Evolutionary conservation across 1,140 invertebrate species (phyloP), one percentile per base, ranked within the genome.

Genomic region (Cyphomyrmex costatus): DNA sequence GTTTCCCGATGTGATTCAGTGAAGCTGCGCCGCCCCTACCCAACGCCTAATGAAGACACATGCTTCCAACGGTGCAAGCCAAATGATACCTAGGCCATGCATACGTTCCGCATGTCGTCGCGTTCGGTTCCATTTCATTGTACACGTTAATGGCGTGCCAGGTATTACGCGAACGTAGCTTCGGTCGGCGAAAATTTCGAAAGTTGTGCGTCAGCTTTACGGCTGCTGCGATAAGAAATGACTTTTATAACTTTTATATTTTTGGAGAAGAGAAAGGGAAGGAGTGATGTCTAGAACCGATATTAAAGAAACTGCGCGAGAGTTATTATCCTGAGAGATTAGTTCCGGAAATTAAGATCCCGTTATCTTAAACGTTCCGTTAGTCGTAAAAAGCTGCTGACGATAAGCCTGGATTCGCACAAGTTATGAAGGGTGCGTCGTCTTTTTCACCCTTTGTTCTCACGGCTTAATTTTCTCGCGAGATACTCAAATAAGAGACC

Each of bases 11-110:
- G 92, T 90, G 92, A 93, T 93, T 94, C 92, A 93, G 89, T 93
- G 89, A 87, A 89, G 90, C 88, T 90, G 86, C 86, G 82, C 91
- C 88, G 87, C 92, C 88, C 88, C 85, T 91, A 88, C 83, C 85
- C 88, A 74, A 88, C 91, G 89, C 90, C 91, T 93, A 93, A 93
- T 93, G 92, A 93, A 93, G 92, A 93, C 92, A 93, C 92, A 93
- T 93, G 92, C 92, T 92, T 92, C 87, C 85, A 92, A 85, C 88
- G 87, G 86, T 79, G 91, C 90, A 90, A 92, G 91, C 92, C 92
- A 93, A 93, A 93, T 93, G 92, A 93, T 91, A 89, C 92, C 89
- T 89, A 82, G 87, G 85, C 88, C 87, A 88, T 92, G 90, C 90
- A 92, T 92, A 92, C 90, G 89, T 92, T 92, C 84, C 85, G 90